Evolutionary conservation across 2,888 invertebrate genomes (phyloP), one percentile per base, ranked within the genome.

Genomic region (Pterostichus madidus): DNA sequence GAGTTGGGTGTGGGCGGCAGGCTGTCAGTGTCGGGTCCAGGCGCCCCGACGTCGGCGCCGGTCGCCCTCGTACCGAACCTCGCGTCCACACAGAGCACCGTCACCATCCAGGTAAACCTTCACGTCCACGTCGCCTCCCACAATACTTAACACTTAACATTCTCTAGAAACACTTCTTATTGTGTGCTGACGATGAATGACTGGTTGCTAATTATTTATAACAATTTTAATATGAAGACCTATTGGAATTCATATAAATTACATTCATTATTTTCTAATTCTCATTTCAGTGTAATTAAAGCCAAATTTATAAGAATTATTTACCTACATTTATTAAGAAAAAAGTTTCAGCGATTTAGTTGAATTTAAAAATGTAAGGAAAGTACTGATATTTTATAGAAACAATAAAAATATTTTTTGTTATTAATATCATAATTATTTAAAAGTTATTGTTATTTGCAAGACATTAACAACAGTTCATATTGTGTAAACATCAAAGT

Each of bases 11-110:
- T 89, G 88, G 90, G 90, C 88, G 89, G 90, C 89, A 73, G 81
- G 75, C 32, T 81, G 75, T 81, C 81, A 46, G 56, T 59, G 75
- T 59, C 75, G 68, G 85, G 88, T 88, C 88, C 87, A 88, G 88
- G 88, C 87, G 87, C 88, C 87, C 88, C 88, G 86, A 85, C 71
- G 53, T 39, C 35, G 68, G 53, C 83, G 64, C 91, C 92, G 87
- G 91, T 92, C 88, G 90, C 91, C 87, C 90, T 91, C 88, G 90
- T 91, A 88, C 91, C 92, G 88, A 91, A 91, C 89, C 89, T 92
- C 88, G 90, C 91, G 87, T 90, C 91, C 89, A 86, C 89, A 87
- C 86, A 88, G 87, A 88, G 87, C 86, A 87, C 90, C 85, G 87
- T 89, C 87, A 88, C 90, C 85, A 89, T 90, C 85, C 91, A 91